Evolutionary conservation across 2,113 vertebrate species (phyloP).

Genomic region (Verasper variegatus): DNA sequence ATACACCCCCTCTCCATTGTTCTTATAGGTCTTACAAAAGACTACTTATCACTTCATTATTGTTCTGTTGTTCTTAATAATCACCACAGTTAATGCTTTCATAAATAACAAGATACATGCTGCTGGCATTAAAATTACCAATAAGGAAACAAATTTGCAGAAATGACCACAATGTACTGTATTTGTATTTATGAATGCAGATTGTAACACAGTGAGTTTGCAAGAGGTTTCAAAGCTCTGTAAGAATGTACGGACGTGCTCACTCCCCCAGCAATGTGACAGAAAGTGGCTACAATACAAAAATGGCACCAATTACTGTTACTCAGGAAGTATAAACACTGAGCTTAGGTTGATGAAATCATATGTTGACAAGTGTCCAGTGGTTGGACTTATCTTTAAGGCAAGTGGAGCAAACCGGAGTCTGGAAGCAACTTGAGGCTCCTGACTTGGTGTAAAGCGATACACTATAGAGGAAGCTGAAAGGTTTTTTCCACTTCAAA

Average conservation of each 20-base stretch:
- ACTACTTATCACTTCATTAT: not conserved
- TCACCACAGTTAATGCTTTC: not conserved
- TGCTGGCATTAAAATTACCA: not conserved
- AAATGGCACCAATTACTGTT: not conserved
- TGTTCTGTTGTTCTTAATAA: not conserved
- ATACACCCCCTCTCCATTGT: not conserved
- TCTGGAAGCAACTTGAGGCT: slow-evolving; percentile 47
- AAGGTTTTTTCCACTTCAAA: slow-evolving; percentile 66
- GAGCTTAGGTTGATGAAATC: slow-evolving; percentile 45
- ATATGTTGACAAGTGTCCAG: slow-evolving; percentile 10
- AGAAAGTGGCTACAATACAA: slow-evolving; percentile 1
- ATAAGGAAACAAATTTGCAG: not conserved
- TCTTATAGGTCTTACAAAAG: not conserved
- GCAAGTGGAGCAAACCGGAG: slow-evolving; percentile 59
- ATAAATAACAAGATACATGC: not conserved
- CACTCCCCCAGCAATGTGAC: not conserved
- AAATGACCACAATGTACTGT: not conserved
- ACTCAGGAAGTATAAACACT: not conserved
- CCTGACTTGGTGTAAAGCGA: slow-evolving; percentile 46
- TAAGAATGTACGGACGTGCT: not conserved
- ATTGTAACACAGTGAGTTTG: not conserved
- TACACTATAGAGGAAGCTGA: slow-evolving; percentile 53
- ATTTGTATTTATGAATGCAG: not conserved
- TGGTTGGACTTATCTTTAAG: slow-evolving; percentile 47
- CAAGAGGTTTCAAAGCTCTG: slow-evolving; percentile 12